Percentiles rank a stretch among this genome's conserved stretches.
These are phyloP conservation scores for Craterocephalus amniculus DNA, from an alignment of 2,797 vertebrate genomes.

Conservation along the genomic window DNA sequence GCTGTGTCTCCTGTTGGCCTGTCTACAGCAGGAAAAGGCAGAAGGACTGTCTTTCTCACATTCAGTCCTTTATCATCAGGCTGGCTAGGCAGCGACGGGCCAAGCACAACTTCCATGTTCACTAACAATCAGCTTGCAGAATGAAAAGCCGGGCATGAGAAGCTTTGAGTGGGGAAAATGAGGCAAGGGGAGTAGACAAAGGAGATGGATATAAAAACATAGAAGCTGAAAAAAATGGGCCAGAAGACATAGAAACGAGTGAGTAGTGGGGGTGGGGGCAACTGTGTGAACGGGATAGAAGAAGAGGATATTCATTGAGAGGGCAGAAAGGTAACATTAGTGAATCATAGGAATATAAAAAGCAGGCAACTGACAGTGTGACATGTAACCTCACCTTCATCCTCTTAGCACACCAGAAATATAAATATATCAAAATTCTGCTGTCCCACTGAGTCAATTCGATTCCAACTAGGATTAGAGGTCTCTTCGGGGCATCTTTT, in stretches of 20 bases:
- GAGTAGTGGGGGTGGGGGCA: background rate
- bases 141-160: slow-evolving; percentile 53
- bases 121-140: slow-evolving; percentile 63
- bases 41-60: slow-evolving; percentile 70
- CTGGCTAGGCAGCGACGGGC: slow-evolving; percentile 68
- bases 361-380: slow-evolving; percentile 43
- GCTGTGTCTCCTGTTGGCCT: slow-evolving; percentile 76
- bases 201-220: slow-evolving; percentile 39
- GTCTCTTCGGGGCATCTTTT: slow-evolving; percentile 41
- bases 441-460: slow-evolving; percentile 42
- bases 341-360: slow-evolving; percentile 4
- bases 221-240: slow-evolving; percentile 29
- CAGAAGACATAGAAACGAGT: background rate
- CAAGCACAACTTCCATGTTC: slow-evolving; percentile 69
- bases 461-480: slow-evolving; percentile 49
- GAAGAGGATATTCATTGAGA: slow-evolving; percentile 10
- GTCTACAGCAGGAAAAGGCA: slow-evolving; percentile 77
- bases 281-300: background rate
- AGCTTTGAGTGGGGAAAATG: slow-evolving; percentile 27
- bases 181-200: slow-evolving; percentile 18
- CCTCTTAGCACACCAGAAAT: slow-evolving; percentile 40
- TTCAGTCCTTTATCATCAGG: slow-evolving; percentile 71
- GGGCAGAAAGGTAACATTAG: background rate
- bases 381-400: slow-evolving; percentile 46
- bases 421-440: slow-evolving; percentile 22